phyloP scores from a whole-genome alignment of 1,140 invertebrate species.

The Adelges cooleyi region DNA sequence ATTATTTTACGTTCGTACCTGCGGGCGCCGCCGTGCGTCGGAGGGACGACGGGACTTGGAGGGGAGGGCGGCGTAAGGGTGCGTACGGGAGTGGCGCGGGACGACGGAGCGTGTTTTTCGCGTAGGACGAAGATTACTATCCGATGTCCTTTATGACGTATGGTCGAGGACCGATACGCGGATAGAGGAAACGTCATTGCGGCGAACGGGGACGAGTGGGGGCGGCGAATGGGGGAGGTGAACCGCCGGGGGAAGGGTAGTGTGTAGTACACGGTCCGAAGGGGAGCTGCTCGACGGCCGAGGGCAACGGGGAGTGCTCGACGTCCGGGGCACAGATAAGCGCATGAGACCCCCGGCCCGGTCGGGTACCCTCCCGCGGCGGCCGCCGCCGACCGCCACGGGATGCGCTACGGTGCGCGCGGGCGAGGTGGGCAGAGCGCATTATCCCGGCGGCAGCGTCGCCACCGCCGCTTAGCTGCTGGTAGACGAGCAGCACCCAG shows the following conservation, averaged over 20 bases:
- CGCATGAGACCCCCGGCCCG: slow-evolving; percentile 3
- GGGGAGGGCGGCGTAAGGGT: not conserved
- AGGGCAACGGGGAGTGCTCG: no score
- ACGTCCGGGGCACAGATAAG: slow-evolving; percentile 1
- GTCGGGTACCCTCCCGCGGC: not conserved
- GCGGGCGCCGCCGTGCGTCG: not conserved
- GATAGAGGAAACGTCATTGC: not conserved
- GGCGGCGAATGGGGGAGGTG: not conserved
- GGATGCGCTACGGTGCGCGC: not conserved
- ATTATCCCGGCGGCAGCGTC: slow-evolving; percentile 17
- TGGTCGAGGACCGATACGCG: not conserved
- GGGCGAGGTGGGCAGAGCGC: not conserved
- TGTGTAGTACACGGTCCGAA: no score
- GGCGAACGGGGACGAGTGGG: not conserved
- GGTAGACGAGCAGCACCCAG: slow-evolving; percentile 13
- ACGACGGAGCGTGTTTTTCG: not conserved
- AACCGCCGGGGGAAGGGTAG: not conserved
- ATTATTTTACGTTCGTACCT: not conserved
- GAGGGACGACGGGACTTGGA: no score
- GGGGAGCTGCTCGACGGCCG: no score
- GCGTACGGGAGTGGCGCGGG: not conserved
- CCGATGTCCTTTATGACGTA: not conserved
- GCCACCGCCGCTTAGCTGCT: slow-evolving; percentile 23
- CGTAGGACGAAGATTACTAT: slow-evolving; percentile 17
- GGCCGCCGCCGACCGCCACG: slow-evolving; percentile 1